These are phyloP conservation scores for Corvus hawaiiensis DNA, from an alignment of 2,113 vertebrate species.

Conservation along the genomic window DNA sequence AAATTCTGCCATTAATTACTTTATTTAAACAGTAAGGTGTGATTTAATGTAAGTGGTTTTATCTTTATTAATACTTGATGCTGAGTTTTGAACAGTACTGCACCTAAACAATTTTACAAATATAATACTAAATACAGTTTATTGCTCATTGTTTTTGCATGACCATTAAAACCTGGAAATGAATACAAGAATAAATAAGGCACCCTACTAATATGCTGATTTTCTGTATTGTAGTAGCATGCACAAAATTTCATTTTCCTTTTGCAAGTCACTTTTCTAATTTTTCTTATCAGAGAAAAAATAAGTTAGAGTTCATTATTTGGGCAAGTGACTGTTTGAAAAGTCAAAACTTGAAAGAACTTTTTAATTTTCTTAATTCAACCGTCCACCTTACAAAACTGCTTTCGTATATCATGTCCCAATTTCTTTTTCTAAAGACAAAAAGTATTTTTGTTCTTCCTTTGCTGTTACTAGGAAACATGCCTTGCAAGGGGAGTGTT, in stretches of 20 bases:
- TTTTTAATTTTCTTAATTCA: neutral
- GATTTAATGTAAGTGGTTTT: neutral
- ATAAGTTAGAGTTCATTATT: neutral
- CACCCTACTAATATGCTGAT: neutral
- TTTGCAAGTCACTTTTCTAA: neutral
- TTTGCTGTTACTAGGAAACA: slow-evolving; percentile 51
- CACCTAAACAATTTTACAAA: neutral
- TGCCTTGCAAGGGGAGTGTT: neutral
- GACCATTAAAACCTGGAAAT: neutral
- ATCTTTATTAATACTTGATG: neutral
- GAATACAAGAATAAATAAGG: slow-evolving; percentile 30
- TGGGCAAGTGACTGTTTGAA: neutral
- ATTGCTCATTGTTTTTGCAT: slow-evolving; percentile 17
- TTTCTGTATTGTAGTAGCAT: neutral
- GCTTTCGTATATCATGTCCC: neutral
- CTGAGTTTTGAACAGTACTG: slow-evolving; percentile 5
- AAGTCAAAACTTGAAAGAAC: neutral
- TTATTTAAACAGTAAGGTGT: slow-evolving; percentile 4
- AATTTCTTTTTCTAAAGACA: slow-evolving; percentile 29
- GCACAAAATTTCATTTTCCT: neutral
- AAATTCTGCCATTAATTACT: slow-evolving; percentile 1
- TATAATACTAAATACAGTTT: neutral
- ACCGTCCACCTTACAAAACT: neutral
- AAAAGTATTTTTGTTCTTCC: slow-evolving; percentile 42
- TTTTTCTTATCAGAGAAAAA: neutral